phyloP scores from a whole-genome alignment of 2,888 invertebrate species.

The Steromphala cineraria region DNA sequence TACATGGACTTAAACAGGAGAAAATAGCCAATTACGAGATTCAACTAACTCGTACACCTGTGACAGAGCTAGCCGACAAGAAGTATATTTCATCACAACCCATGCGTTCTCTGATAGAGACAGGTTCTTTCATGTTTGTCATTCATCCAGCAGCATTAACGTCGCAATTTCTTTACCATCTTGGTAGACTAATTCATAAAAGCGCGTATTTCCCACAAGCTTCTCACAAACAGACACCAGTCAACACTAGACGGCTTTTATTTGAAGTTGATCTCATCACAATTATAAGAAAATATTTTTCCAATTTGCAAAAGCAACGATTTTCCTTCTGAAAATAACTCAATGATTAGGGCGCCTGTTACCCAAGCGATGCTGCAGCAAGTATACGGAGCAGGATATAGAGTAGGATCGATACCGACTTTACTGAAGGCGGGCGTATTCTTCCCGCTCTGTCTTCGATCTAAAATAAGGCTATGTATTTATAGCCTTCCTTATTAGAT shows the following conservation, averaged over 20 bases:
- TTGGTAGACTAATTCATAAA: too few relatives aligned
- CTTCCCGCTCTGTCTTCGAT: background rate
- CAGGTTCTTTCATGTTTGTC: too few relatives aligned
- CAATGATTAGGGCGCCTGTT: background rate
- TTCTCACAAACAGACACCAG: background rate
- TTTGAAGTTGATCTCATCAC: slow-evolving; percentile 2
- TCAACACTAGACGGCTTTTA: background rate
- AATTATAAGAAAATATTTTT: slow-evolving; percentile 8
- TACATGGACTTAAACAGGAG: too few relatives aligned
- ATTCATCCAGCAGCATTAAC: too few relatives aligned
- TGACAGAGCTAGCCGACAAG: too few relatives aligned
- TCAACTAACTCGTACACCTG: too few relatives aligned
- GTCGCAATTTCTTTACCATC: too few relatives aligned
- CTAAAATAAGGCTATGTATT: background rate
- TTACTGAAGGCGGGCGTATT: background rate
- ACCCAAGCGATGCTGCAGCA: background rate
- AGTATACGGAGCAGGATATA: background rate
- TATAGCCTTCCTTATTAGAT: background rate
- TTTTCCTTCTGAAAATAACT: background rate
- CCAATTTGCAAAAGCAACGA: background rate
- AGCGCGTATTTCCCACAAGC: too few relatives aligned
- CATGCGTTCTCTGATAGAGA: too few relatives aligned
- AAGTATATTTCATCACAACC: too few relatives aligned
- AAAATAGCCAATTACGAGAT: too few relatives aligned
- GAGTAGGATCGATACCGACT: background rate